phyloP scores from a whole-genome alignment of 2,888 invertebrate species.

The Meiosimyza platycephala region DNA sequence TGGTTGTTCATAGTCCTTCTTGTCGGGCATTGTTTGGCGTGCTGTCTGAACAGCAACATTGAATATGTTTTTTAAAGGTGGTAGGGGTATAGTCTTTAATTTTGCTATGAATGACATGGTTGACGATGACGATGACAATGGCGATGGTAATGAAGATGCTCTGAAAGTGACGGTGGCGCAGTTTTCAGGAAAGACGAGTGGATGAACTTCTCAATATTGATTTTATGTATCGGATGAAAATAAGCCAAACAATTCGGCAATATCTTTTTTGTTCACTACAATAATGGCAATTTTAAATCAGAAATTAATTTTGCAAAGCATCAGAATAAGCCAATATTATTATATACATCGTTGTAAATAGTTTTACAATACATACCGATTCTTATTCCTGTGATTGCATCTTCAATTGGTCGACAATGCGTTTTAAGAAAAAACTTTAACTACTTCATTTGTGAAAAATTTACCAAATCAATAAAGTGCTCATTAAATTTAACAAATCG shows the following conservation, averaged over 20 bases:
- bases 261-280: not conserved
- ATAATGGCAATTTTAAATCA: constrained; percentile 7
- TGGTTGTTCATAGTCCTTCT: constrained; percentile 68
- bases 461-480: too few relatives aligned
- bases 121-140: constrained; percentile 21
- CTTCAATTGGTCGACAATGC: too few relatives aligned
- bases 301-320: constrained; percentile 33
- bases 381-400: too few relatives aligned
- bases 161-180: constrained; percentile 34
- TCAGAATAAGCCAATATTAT: constrained; percentile 1
- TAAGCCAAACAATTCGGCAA: constrained; percentile 3
- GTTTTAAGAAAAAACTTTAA: too few relatives aligned
- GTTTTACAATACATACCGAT: too few relatives aligned
- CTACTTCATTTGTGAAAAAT: too few relatives aligned
- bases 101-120: constrained; percentile 72
- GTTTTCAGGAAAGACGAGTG: constrained; percentile 36
- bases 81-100: constrained; percentile 76
- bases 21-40: constrained; percentile 79
- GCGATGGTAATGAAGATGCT: constrained; percentile 22
- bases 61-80: constrained; percentile 80
- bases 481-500: too few relatives aligned
- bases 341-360: too few relatives aligned
- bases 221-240: constrained; percentile 50
- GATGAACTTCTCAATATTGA: constrained; percentile 57
- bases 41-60: constrained; percentile 87